phyloP scores from a whole-genome alignment of 2,797 vertebrate genomes.

The Enteromius unitaeniatus region DNA sequence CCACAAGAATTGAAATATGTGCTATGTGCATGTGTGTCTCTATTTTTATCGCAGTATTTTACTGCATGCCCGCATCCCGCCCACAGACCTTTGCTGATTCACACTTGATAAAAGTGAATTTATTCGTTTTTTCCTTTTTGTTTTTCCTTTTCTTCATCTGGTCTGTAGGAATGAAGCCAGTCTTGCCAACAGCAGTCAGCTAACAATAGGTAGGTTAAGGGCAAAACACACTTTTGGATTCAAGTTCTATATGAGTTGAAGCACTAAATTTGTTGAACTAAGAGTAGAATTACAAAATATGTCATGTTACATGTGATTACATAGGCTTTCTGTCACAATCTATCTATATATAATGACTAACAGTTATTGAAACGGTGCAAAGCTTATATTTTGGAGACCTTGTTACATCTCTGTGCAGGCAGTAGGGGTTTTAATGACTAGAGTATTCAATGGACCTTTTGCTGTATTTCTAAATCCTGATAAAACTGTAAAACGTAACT shows the following conservation, averaged over 20 bases:
- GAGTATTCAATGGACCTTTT: background rate
- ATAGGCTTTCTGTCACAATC: background rate
- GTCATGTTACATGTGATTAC: background rate
- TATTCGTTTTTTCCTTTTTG: slow-evolving; percentile 30
- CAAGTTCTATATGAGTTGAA: background rate
- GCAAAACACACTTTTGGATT: background rate
- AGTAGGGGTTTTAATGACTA: background rate
- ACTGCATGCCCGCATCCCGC: slow-evolving; percentile 44
- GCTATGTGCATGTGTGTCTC: background rate
- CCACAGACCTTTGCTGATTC: slow-evolving; percentile 53
- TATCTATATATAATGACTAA: background rate
- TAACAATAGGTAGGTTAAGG: slow-evolving; percentile 72
- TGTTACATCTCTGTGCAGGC: background rate
- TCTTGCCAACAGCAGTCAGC: slow-evolving; percentile 60
- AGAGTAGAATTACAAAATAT: background rate
- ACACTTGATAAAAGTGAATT: slow-evolving; percentile 33
- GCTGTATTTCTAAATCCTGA: background rate
- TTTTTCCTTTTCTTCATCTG: slow-evolving; percentile 36
- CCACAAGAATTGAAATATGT: slow-evolving; percentile 29
- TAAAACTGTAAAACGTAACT: background rate
- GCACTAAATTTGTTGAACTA: background rate
- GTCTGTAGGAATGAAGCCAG: slow-evolving; percentile 65
- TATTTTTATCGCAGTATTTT: slow-evolving; percentile 50
- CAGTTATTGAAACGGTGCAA: background rate
- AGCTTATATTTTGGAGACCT: background rate